phyloP scores from a whole-genome alignment of 2,113 vertebrate species.

The Beaufortia kweichowensis region DNA sequence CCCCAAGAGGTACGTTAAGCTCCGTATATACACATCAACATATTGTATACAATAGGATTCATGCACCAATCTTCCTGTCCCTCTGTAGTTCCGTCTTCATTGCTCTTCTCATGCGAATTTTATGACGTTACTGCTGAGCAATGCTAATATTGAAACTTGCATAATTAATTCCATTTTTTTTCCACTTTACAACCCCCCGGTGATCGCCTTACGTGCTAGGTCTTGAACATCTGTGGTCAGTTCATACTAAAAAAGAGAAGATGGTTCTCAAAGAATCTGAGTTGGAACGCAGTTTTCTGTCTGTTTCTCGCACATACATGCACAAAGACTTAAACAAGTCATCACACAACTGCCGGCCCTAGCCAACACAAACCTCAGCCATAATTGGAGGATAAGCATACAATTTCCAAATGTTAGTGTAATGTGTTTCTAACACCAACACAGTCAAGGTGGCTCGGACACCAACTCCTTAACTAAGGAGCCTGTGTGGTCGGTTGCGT shows the following conservation, averaged over 20 bases:
- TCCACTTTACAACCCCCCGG: constrained; percentile 12
- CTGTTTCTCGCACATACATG: constrained; percentile 10
- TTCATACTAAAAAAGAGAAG: constrained; percentile 20
- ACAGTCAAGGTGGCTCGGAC: constrained; percentile 51
- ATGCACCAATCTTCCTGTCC: constrained; percentile 14
- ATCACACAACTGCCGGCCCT: constrained; percentile 56
- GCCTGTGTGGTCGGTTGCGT: constrained; percentile 56
- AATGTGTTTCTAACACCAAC: constrained; percentile 59
- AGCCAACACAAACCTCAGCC: constrained; percentile 62
- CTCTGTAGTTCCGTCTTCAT: constrained; percentile 8
- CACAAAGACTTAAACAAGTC: constrained; percentile 56
- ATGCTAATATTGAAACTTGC: constrained; percentile 10
- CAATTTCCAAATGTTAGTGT: constrained; percentile 66
- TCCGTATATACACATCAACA: not conserved
- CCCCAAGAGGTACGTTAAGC: constrained; percentile 86
- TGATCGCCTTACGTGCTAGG: not conserved
- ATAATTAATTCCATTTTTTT: constrained; percentile 30
- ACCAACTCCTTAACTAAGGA: constrained; percentile 44
- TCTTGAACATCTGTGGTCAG: constrained; percentile 29
- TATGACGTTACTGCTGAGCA: constrained; percentile 16
- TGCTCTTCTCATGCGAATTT: constrained; percentile 10
- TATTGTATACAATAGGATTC: constrained; percentile 16
- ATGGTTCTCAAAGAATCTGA: constrained; percentile 9
- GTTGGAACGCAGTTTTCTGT: not conserved
- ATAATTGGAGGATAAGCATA: constrained; percentile 63